A percentile compares a stretch with the other conserved stretches of the same genome.
These are phyloP conservation scores for Meganola albula DNA, from an alignment of 2,888 invertebrate genomes.

Conservation along the genomic window DNA sequence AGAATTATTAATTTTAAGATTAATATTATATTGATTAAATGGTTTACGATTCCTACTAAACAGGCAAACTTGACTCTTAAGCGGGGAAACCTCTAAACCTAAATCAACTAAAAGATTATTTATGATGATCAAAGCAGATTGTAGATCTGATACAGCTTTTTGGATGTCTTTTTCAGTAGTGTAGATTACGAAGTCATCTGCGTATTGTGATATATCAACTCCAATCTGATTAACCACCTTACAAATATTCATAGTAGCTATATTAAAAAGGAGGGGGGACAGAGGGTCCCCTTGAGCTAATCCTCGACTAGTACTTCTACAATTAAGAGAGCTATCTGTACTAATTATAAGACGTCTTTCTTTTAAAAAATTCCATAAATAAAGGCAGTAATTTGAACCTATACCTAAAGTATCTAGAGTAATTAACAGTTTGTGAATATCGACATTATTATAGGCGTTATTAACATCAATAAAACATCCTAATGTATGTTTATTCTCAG, in stretches of 20 bases:
- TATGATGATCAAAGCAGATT: not conserved
- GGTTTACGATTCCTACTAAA: too few relatives aligned
- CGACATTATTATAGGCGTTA: slow-evolving; percentile 2
- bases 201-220: too few relatives aligned
- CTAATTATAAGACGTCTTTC: too few relatives aligned
- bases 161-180: too few relatives aligned
- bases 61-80: too few relatives aligned
- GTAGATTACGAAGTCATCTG: not conserved
- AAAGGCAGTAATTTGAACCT: not conserved
- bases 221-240: not conserved
- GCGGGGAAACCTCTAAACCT: not conserved
- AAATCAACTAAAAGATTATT: not conserved
- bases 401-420: not conserved
- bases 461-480: slow-evolving; percentile 1
- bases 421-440: not conserved
- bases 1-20: not conserved
- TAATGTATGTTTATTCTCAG: not conserved
- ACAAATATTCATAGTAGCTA: not conserved
- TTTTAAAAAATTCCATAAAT: not conserved
- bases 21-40: too few relatives aligned
- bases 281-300: not conserved
- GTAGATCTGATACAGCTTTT: too few relatives aligned
- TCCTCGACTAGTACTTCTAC: too few relatives aligned
- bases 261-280: not conserved
- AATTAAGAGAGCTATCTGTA: too few relatives aligned